Conservation (phyloP, 2,888 invertebrate species). For the Sinhomidia bicolor region DNA sequence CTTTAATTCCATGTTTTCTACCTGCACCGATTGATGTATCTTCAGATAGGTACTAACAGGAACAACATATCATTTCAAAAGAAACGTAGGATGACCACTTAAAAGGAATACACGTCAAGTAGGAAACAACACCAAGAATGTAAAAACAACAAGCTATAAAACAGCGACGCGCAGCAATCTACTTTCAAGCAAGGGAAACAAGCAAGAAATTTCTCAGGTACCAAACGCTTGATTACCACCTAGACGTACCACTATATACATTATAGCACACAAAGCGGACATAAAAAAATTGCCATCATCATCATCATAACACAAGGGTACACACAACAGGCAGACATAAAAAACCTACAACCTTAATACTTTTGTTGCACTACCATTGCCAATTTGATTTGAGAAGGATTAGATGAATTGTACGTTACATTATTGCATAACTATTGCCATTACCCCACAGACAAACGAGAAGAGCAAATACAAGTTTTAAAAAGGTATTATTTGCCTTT, state of each 20-base stretch:
- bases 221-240: conserved; percentile 50
- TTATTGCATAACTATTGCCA: not conserved
- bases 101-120: no score
- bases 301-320: not conserved
- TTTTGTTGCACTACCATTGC: no score
- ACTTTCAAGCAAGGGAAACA: not conserved
- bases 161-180: not conserved
- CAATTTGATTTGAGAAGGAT: not conserved
- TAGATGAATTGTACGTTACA: not conserved
- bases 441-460: not conserved
- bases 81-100: no score
- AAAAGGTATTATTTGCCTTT: conserved; percentile 1
- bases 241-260: conserved; percentile 1
- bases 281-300: conserved; percentile 12
- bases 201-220: not conserved
- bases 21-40: no score
- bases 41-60: no score
- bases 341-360: no score
- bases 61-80: no score
- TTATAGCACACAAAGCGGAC: conserved; percentile 2
- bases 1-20: no score
- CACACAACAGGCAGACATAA: no score
- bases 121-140: no score
- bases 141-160: conserved; percentile 16
- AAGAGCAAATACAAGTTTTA: conserved; percentile 60